Base-by-base conservation (phyloP, 1,140 invertebrate genomes). In the Aradophagus sp. region DNA sequence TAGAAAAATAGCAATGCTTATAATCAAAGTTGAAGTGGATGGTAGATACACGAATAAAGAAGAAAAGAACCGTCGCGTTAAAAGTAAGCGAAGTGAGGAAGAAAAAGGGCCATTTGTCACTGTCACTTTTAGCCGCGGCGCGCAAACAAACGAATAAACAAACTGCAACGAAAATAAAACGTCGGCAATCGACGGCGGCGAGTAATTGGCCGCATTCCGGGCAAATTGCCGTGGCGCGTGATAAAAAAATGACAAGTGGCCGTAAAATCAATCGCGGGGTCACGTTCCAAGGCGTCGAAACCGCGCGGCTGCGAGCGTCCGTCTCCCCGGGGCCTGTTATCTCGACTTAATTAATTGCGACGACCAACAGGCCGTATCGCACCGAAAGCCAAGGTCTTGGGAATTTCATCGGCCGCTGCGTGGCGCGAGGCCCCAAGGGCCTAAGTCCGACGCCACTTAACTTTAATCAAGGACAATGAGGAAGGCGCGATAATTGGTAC, bases 381-480 rank as follows among this genome's bases (percentile, higher is more conserved):
- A 58, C 61, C 59, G 20, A 71, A 61, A 65, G 31, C 45, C 45
- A 34, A 52, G 42, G 41, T 32, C 55, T 8, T 56, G 50, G 23
- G 48, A 72, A 72, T 72, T 65, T 58, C 61, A 61, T 8, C 38
- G 29, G 31, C 5, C 14, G 36, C 56, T 44, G 61, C 59, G 47
- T 55, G 29, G 44, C 31, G 29, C 31, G 58, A 45, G 59, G 31
- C 27, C 26, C 61, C 42, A 56, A 62, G 56, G 56, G 50, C 26
- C 42, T n/a, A n/a, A n/a, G 14, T 44, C 29, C 29, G 36, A 16
- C 8, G 36, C 48, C 56, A 73, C 62, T 73, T 67, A 67, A 67
- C 38, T 67, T n/a, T 67, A 58, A 73, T 73, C 67, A 73, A 62
- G 26, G 52, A 62, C 69, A 58, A 67, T 67, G 29, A 67, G 55